Evolutionary conservation across 2,888 invertebrate genomes (phyloP).

Genomic region (Caenorhabditis japonica): DNA sequence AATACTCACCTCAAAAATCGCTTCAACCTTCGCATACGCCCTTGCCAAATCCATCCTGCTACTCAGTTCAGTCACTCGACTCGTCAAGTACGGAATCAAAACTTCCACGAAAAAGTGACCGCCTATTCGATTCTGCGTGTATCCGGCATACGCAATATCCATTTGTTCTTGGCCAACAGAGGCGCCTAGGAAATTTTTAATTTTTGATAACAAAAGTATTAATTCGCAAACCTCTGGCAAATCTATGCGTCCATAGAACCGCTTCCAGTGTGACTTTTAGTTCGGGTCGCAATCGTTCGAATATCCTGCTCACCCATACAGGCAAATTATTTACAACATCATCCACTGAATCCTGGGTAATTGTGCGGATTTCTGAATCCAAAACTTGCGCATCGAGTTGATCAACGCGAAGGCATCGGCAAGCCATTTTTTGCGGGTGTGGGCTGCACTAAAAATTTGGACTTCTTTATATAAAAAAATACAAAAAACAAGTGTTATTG

Average conservation of each 20-base stretch:
- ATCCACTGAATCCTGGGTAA: constrained; percentile 75
- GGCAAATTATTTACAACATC: constrained; percentile 76
- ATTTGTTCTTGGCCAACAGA: constrained; percentile 78
- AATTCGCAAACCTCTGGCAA: constrained; percentile 14
- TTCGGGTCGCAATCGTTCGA: constrained; percentile 46
- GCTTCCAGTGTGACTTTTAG: constrained; percentile 53
- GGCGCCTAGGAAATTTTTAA: constrained; percentile 43
- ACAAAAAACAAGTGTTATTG: too few relatives aligned
- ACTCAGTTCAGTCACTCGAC: constrained; percentile 44
- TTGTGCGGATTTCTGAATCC: constrained; percentile 76
- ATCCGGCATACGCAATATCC: constrained; percentile 69
- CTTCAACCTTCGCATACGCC: constrained; percentile 49
- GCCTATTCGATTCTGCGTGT: constrained; percentile 32
- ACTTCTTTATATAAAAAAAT: too few relatives aligned
- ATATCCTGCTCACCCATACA: constrained; percentile 58
- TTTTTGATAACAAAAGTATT: not conserved
- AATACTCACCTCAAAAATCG: constrained; percentile 47
- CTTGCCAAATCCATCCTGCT: constrained; percentile 29
- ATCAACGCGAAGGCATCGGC: constrained; percentile 65
- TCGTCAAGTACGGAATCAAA: constrained; percentile 60
- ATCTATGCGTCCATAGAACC: constrained; percentile 55
- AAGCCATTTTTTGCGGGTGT: too few relatives aligned
- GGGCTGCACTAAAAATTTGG: too few relatives aligned
- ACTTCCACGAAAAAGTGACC: constrained; percentile 53
- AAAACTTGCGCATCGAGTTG: constrained; percentile 75